These are phyloP conservation scores for Platysternon megacephalum DNA, from an alignment of 2,113 vertebrate genomes.

Conservation along the genomic window DNA sequence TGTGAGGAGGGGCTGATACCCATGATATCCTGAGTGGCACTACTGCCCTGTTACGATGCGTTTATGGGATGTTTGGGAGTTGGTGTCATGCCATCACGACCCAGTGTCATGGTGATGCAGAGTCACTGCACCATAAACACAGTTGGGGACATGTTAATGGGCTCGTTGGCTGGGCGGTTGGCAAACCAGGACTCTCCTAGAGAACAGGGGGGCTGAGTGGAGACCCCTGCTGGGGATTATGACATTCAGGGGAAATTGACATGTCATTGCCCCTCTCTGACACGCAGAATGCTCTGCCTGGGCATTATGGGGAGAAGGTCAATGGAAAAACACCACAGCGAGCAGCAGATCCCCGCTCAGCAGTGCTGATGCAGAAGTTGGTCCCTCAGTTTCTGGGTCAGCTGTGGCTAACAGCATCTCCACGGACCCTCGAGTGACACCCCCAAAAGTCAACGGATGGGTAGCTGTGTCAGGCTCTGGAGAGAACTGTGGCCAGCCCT, in stretches of 20 bases:
- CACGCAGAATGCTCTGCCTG: not conserved
- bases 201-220: not conserved
- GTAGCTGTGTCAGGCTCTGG: not conserved
- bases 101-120: too few relatives aligned
- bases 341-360: not conserved
- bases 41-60: not conserved
- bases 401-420: not conserved
- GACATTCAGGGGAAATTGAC: not conserved
- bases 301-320: not conserved
- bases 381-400: not conserved
- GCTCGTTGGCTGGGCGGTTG: not conserved
- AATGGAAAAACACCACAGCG: not conserved
- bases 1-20: not conserved
- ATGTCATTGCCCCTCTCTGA: not conserved
- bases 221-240: not conserved
- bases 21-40: not conserved
- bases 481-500: not conserved
- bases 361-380: not conserved
- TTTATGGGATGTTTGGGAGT: not conserved
- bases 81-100: not conserved
- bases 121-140: not conserved
- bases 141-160: not conserved
- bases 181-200: not conserved
- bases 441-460: not conserved
- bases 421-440: not conserved